Percentiles rank a stretch among this genome's conserved stretches.
Conservation (phyloP, 1,140 invertebrate species). For the Forficula auricularia region DNA sequence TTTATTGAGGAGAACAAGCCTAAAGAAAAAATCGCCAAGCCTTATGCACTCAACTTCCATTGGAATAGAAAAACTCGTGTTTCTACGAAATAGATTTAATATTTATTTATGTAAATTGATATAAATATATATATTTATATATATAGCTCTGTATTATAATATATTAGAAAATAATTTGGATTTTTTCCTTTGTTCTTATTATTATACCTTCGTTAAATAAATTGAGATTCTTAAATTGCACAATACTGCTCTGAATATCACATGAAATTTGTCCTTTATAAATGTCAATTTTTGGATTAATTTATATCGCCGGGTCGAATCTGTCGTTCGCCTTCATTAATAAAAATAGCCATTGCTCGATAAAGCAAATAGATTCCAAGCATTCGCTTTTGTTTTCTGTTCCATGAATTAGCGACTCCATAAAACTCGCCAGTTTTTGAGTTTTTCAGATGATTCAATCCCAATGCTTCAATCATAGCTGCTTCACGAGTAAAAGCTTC, state of each 20-base stretch:
- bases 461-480: constrained; percentile 77
- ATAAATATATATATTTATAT: background rate
- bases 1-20: constrained; percentile 53
- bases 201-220: too few relatives aligned
- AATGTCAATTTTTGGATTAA: constrained; percentile 2
- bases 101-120: background rate
- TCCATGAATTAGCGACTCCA: constrained; percentile 57
- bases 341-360: constrained; percentile 67
- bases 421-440: constrained; percentile 68
- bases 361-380: constrained; percentile 69
- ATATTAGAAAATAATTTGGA: too few relatives aligned
- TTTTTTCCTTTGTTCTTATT: too few relatives aligned
- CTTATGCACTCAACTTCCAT: constrained; percentile 84
- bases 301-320: constrained; percentile 44
- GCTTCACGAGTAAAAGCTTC: constrained; percentile 89
- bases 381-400: constrained; percentile 41
- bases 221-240: too few relatives aligned
- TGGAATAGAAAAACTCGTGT: constrained; percentile 91
- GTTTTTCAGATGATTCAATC: constrained; percentile 62
- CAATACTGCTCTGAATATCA: too few relatives aligned
- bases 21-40: constrained; percentile 61
- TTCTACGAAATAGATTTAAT: constrained; percentile 70
- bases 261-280: too few relatives aligned
- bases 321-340: constrained; percentile 72
- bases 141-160: background rate